Conservation (phyloP, 2,797 vertebrate species). For the Sphenodon punctatus region DNA sequence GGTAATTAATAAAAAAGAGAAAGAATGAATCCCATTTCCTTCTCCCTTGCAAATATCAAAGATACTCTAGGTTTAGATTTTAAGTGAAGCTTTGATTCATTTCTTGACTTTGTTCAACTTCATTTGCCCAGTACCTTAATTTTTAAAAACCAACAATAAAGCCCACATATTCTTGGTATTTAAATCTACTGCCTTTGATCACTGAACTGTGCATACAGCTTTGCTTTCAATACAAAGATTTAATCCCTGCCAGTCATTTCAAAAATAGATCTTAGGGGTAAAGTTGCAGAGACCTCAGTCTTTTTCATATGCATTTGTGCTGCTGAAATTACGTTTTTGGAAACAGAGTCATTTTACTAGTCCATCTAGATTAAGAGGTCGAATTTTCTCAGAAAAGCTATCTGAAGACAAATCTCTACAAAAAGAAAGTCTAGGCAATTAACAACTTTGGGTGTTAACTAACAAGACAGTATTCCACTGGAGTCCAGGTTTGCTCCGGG, state of each 20-base stretch:
- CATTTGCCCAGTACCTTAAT: not conserved
- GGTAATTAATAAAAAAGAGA: not conserved
- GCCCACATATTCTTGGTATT: too few relatives aligned
- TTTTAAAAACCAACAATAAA: too few relatives aligned
- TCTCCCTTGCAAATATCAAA: too few relatives aligned
- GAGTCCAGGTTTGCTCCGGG: too few relatives aligned
- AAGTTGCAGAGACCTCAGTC: not conserved
- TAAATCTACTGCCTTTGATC: too few relatives aligned
- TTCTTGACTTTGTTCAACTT: not conserved
- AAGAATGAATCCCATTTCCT: too few relatives aligned
- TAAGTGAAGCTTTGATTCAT: not conserved
- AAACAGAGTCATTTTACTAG: not conserved
- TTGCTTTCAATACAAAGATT: not conserved
- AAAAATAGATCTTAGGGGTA: not conserved
- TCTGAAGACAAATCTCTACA: too few relatives aligned
- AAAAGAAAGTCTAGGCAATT: too few relatives aligned
- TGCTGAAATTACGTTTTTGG: too few relatives aligned
- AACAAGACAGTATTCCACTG: too few relatives aligned
- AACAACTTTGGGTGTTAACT: too few relatives aligned
- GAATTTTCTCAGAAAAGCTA: not conserved
- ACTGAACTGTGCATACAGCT: too few relatives aligned
- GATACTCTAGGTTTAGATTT: not conserved
- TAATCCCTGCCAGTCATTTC: not conserved
- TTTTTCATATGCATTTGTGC: not conserved
- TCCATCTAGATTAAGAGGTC: not conserved